A percentile compares a stretch with the other conserved stretches of the same genome.
phyloP scores from a whole-genome alignment of 1,140 invertebrate species.

The Eriosoma lanigerum region DNA sequence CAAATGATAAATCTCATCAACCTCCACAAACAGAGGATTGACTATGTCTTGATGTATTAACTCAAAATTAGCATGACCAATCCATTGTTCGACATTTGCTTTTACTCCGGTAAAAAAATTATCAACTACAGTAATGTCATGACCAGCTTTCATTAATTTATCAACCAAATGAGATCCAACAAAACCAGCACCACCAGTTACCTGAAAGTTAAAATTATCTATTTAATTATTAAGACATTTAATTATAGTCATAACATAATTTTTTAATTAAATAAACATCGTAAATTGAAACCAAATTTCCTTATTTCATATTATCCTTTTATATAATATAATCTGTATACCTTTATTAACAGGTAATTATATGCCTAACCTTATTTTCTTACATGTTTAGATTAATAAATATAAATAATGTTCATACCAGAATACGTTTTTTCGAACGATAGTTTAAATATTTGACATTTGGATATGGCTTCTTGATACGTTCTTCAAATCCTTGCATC shows the following conservation, averaged over 20 bases:
- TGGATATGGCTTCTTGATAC: constrained; percentile 51
- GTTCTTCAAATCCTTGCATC: constrained; percentile 48
- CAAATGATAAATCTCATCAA: constrained; percentile 99
- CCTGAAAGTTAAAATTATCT: constrained; percentile 60
- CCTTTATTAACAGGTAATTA: no score
- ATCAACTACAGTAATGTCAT: constrained; percentile 97
- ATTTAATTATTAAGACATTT: not conserved
- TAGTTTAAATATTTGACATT: constrained; percentile 52
- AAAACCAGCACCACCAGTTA: constrained; percentile 98
- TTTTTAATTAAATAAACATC: no score
- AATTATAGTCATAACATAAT: not conserved
- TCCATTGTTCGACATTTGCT: constrained; percentile 97
- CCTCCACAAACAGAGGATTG: constrained; percentile 95
- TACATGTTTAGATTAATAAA: no score
- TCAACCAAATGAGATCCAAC: constrained; percentile 98
- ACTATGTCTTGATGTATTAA: constrained; percentile 98
- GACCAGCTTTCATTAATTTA: constrained; percentile 90
- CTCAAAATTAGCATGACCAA: constrained; percentile 99
- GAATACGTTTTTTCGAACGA: constrained; percentile 49
- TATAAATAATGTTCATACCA: constrained; percentile 1
- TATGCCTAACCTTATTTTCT: no score
- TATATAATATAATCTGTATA: not conserved
- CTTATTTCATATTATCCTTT: no score
- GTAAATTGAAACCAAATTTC: not conserved
- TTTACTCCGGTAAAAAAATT: constrained; percentile 98